Evolutionary conservation across 2,888 invertebrate species (phyloP).

Genomic region (Euzophera pinguis): DNA sequence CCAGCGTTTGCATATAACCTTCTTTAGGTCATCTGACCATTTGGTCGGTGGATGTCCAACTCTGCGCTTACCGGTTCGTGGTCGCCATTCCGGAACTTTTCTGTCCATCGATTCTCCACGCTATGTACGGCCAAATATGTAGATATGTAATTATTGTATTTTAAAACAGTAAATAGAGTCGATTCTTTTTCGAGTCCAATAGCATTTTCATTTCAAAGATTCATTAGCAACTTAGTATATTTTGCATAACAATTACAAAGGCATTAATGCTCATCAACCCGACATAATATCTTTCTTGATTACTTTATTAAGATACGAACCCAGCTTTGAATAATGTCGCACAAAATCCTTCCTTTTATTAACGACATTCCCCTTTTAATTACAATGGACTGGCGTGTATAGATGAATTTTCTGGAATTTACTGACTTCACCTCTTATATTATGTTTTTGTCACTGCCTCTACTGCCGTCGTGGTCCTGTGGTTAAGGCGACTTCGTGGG

Average conservation of each 20-base stretch:
- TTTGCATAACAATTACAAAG: not conserved
- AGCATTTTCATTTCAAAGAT: not conserved
- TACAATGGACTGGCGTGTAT: not conserved
- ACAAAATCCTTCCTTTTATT: not conserved
- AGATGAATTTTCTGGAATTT: not conserved
- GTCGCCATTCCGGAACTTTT: too few relatives aligned
- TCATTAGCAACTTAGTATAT: not conserved
- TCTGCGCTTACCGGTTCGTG: too few relatives aligned
- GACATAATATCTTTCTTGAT: not conserved
- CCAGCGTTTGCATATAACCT: too few relatives aligned
- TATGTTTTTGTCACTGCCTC: not conserved
- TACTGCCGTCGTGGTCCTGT: too few relatives aligned
- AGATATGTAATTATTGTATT: too few relatives aligned
- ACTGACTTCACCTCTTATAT: not conserved
- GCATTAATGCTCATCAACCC: not conserved
- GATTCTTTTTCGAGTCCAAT: too few relatives aligned
- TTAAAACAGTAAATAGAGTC: too few relatives aligned
- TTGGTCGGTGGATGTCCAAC: too few relatives aligned
- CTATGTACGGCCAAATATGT: too few relatives aligned
- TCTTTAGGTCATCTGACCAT: too few relatives aligned
- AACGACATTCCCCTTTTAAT: constrained; percentile 2
- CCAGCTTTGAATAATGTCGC: not conserved
- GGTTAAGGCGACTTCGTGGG: too few relatives aligned
- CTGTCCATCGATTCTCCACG: too few relatives aligned
- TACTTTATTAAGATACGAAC: not conserved